A percentile compares a stretch with the other conserved stretches of the same genome.
Conservation (phyloP, 2,888 invertebrate genomes). For the Drosophila colorata region DNA sequence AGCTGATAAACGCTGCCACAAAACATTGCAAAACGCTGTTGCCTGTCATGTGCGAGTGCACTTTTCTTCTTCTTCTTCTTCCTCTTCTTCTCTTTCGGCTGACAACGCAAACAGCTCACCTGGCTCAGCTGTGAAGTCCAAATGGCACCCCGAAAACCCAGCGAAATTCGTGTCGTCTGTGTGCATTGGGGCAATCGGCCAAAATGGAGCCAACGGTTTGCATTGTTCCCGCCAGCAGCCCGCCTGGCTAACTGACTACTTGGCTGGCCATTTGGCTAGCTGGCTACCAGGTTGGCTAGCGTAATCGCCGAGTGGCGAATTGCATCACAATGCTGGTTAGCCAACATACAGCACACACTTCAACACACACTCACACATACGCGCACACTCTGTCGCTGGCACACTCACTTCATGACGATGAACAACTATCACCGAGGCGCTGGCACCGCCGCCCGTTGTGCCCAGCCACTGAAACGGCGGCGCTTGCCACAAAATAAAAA, state of each 20-base stretch:
- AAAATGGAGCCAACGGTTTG: constrained; percentile 22
- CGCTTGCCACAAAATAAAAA: constrained; percentile 47
- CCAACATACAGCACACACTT: constrained; percentile 38
- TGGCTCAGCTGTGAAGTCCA: neutral
- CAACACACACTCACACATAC: constrained; percentile 11
- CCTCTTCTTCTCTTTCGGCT: too few species aligned
- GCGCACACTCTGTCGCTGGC: constrained; percentile 27
- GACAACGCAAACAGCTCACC: constrained; percentile 13
- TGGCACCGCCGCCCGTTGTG: constrained; percentile 31
- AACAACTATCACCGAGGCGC: constrained; percentile 46
- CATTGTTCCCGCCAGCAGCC: constrained; percentile 33
- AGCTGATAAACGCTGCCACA: constrained; percentile 11
- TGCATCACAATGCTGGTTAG: constrained; percentile 64
- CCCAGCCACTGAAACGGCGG: constrained; percentile 53
- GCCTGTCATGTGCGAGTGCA: constrained; percentile 23
- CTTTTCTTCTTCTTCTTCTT: constrained; percentile 1
- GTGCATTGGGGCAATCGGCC: constrained; percentile 48
- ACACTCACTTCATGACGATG: constrained; percentile 61
- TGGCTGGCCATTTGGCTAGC: constrained; percentile 23
- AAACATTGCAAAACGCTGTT: constrained; percentile 14
- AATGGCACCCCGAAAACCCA: constrained; percentile 5
- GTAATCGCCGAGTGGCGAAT: constrained; percentile 70
- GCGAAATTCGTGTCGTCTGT: constrained; percentile 17
- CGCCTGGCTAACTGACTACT: constrained; percentile 7
- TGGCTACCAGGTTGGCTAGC: constrained; percentile 45